Evolutionary conservation across 2,113 vertebrate species (phyloP).

Genomic region (Gopherus evgoodei): DNA sequence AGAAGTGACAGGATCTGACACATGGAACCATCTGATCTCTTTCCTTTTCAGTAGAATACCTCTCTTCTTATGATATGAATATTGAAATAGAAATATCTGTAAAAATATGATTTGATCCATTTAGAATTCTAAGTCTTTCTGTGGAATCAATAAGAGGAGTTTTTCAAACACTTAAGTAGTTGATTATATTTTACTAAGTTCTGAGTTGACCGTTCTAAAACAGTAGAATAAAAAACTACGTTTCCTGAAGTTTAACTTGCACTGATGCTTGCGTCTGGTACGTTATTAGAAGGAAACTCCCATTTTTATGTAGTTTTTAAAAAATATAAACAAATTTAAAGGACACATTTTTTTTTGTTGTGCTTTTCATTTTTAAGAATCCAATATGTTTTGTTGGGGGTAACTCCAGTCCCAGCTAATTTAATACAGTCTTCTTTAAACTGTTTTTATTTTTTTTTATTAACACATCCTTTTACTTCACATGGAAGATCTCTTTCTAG

Average conservation of each 20-base stretch:
- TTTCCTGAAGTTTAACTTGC: constrained; percentile 1
- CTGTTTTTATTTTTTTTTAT: neutral
- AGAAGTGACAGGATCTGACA: neutral
- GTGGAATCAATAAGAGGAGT: neutral
- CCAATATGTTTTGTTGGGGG: neutral
- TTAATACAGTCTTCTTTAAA: neutral
- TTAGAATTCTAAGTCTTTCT: neutral
- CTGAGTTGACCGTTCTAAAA: constrained; percentile 20
- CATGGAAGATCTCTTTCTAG: neutral
- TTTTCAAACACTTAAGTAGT: too few species aligned
- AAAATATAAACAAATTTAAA: neutral
- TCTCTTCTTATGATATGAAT: neutral
- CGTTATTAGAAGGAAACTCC: neutral
- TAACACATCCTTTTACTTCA: neutral
- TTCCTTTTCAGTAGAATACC: neutral
- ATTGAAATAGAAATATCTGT: neutral
- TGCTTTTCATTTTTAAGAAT: neutral
- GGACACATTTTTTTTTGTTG: neutral
- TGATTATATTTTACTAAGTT: neutral
- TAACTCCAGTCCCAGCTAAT: neutral
- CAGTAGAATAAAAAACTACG: constrained; percentile 19
- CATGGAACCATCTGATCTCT: neutral
- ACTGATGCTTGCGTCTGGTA: neutral
- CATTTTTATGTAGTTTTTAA: neutral
- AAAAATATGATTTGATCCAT: neutral